Base-by-base conservation (phyloP, 2,113 vertebrate species). In the Patagioenas fasciata region DNA sequence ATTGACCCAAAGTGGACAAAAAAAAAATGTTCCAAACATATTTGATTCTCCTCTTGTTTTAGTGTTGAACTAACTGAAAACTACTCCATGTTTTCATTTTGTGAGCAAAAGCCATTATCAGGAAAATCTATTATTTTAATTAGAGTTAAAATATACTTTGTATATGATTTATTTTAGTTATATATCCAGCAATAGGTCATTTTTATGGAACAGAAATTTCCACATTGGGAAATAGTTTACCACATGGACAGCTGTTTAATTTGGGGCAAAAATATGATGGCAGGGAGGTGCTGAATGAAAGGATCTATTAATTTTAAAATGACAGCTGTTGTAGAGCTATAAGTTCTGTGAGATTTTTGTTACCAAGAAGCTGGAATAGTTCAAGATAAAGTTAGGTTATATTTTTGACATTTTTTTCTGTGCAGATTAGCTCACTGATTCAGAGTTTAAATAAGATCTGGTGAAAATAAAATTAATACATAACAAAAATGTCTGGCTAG, bases 381-480 rank as follows among this genome's bases (percentile, higher is more conserved):
- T 85, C 40, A 83, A 75, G 58, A 56, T 31, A 61, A 86, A 57
- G n/a, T 80, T 82, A 65, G 53, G 54, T 57, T 51, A 66, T 20
- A 62, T 48, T 71, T 89, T 74, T 88, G 9, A 50, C 36, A 80
- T 73, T 3, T 71, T 88, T 58, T 51, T 80, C 28, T 28, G 15
- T 56, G 25, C 23, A 77, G 44, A 32, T 73, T 62, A 80, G 26
- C 9, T 65, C 32, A 78, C 47, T 48, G 72, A 95, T 51, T 62
- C 13, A 61, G 48, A 81, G 34, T 86, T 88, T 78, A 91, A 89
- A 60, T 62, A 69, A 56, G 11, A 69, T 56, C 54, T 88, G 71
- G 51, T 16, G 4, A 85, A 95, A 88, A 66, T 51, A 61, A 82
- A 96, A 88, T 92, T 74, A 80, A 95, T 73, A 80, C 31, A 66